Base-by-base conservation (phyloP, 2,888 invertebrate species). In the Dinocampus coccinellae region DNA sequence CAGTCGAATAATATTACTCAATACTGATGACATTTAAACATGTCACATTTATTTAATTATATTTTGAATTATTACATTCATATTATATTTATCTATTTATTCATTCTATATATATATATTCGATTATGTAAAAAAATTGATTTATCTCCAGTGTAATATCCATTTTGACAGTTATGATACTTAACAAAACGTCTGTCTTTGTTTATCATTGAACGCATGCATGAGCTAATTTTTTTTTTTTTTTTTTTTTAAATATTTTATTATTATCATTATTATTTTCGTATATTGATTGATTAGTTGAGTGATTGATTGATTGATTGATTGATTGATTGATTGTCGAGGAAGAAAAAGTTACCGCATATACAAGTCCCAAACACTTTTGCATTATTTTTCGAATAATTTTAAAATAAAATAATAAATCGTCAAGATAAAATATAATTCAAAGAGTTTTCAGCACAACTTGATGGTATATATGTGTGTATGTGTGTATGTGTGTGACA, bases 111-210 rank as follows among this genome's bases (percentile, higher is more conserved):
- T 29, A 4, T 7, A 29, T 29, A 4, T 29, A 29, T 29, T 29
- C 2, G n/a, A 16, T 47, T 47, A n/a, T 7, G 47, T 55, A 10
- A 9, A 24, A 22, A 55, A n/a, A n/a, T n/a, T 10, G 24, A 55
- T 11, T 55, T 24, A 13, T 55, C 2, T 55, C 36, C 33, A 47
- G 63, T 42, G 24, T 33, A 26, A 55, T 55, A 24, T 26, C n/a
- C 13, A 47, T 24, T 55, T 26, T 24, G 55, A 55, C 22, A 24
- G 55, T 24, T 55, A 29, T 70, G 39, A 24, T 22, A 13, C 24
- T 3, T 20, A 36, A 71, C 39, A 52, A 52, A 53, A n/a, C 61
- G 53, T 65, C 26, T 65, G 65, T 33, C 42, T 22, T 29, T 16
- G n/a, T 34, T 61, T 24, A 22, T 65, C 61, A 33, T 42, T 20